Conservation (phyloP, 2,888 invertebrate genomes). For the Aleiodes testaceus region DNA sequence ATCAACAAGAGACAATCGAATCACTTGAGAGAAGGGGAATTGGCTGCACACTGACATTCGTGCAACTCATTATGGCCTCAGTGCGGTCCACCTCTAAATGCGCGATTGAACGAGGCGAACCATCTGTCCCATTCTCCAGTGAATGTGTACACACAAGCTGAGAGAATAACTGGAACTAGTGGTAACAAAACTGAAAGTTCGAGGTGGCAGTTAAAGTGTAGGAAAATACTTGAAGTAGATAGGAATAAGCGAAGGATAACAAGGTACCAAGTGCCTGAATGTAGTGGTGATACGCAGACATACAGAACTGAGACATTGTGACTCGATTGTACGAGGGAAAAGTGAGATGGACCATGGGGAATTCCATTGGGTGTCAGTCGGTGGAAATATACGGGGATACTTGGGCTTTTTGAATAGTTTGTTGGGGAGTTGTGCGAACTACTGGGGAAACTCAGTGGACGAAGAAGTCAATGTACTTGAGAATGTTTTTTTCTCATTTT, state of each 20-base stretch:
- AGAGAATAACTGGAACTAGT: constrained; percentile 28
- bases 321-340: background rate
- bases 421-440: background rate
- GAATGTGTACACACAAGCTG: background rate
- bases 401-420: constrained; percentile 20
- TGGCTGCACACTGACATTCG: constrained; percentile 19
- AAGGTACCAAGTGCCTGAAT: constrained; percentile 12
- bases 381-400: constrained; percentile 17
- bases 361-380: constrained; percentile 34
- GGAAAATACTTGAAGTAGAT: constrained; percentile 12
- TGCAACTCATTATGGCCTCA: constrained; percentile 19
- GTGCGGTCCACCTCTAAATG: constrained; percentile 28
- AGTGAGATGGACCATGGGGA: constrained; percentile 14
- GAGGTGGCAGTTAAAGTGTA: constrained; percentile 19
- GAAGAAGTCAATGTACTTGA: constrained; percentile 31
- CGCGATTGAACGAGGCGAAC: constrained; percentile 22
- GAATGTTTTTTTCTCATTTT: background rate
- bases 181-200: constrained; percentile 29
- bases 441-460: constrained; percentile 3
- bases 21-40: constrained; percentile 27
- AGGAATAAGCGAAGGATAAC: constrained; percentile 26
- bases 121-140: constrained; percentile 19
- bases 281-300: background rate
- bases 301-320: background rate
- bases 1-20: constrained; percentile 25